Base-by-base conservation (phyloP, 2,113 vertebrate species). In the Crotalus tigris region DNA sequence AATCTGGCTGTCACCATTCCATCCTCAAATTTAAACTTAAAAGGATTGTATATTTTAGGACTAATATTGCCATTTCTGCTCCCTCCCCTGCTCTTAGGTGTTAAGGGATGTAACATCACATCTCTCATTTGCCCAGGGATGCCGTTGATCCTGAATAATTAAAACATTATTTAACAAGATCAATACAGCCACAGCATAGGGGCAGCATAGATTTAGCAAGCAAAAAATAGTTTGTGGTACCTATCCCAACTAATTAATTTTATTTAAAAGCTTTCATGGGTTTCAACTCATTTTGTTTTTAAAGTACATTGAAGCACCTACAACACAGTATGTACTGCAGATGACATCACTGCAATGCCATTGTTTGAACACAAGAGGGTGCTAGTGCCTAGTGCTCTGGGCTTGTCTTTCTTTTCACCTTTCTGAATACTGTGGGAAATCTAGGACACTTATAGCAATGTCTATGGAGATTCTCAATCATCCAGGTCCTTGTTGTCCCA, bases 341-440 rank as follows among this genome's bases (percentile, higher is more conserved):
- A 23, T 64, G 44, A 46, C 89, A 49, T 0, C 10, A 46, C 5
- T 51, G 23, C 64, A 91, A 51, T 13, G 0, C 24, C 4, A 75
- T 24, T 3, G 0, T 57, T 53, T 13, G 1, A 61, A 23, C 1
- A 1, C 51, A 61, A 85, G 92, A 92, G 12, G 86, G 39, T 39
- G 2, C 39, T 39, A 39, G 90, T 64, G 57, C 44, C 15, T 15
- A 29, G 6, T 1, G 0, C 26, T 7, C 0, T 2, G 17, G 53
- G 5, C 8, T 0, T 21, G 0, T 0, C 0, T 26, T 12, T 23
- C 44, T 24, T 8, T 24, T n/a, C 26, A 3, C 8, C 2, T 23
- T 57, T 44, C 33, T 7, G 12, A 1, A 19, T 17, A 61, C 8
- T 61, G 23, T 61, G n/a, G 3, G 8, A 44, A 59, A 44, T 26